These are phyloP conservation scores for Cordilura impudica DNA, from an alignment of 2,888 invertebrate genomes.

Conservation along the genomic window DNA sequence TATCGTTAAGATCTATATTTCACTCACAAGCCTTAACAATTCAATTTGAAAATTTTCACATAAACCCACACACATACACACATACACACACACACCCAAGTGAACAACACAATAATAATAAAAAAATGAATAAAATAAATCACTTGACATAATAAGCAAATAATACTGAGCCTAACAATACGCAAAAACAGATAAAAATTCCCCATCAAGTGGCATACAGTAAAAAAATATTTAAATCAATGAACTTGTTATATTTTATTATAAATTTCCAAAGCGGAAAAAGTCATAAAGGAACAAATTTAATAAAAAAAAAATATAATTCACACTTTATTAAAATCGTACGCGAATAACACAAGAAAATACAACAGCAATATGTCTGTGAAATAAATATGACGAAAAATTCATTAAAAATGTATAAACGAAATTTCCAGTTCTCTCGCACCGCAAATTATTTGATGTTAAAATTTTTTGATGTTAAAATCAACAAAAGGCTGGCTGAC, in stretches of 20 bases:
- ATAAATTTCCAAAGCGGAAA: not conserved
- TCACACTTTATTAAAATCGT: not conserved
- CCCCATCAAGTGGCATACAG: not conserved
- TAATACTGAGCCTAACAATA: not conserved
- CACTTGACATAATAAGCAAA: constrained; percentile 25
- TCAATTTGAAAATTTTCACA: no score
- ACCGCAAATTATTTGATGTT: not conserved
- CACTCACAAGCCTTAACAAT: no score
- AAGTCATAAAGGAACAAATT: no score
- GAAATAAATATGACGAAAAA: no score
- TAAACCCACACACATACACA: no score
- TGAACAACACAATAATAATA: constrained; percentile 14
- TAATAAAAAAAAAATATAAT: not conserved
- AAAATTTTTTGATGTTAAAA: not conserved
- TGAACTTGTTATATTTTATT: not conserved
- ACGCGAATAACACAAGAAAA: not conserved
- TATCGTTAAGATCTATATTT: no score
- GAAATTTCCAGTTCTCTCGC: not conserved
- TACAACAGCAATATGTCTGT: not conserved
- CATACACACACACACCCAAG: no score
- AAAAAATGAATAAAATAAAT: no score
- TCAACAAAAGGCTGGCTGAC: not conserved
- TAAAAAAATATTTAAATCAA: not conserved
- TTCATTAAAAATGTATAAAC: not conserved
- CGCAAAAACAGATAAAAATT: not conserved